Percentiles rank a stretch among this genome's conserved stretches.
These are phyloP conservation scores for Echinometra lucunter DNA, from an alignment of 53 echinoderm and acorn worm species.

Conservation along the genomic window DNA sequence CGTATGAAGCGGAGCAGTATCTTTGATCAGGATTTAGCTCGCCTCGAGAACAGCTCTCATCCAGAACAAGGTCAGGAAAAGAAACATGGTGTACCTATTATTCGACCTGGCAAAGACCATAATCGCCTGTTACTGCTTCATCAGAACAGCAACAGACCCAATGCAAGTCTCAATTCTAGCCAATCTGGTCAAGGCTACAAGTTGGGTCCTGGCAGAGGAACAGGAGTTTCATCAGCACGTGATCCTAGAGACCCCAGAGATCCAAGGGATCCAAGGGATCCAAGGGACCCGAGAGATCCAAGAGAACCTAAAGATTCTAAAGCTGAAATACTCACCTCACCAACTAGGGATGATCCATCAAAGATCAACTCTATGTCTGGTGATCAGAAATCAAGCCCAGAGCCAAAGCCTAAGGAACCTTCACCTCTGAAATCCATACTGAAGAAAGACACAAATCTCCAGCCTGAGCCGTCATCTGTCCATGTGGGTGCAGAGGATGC, in stretches of 20 bases:
- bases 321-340: conserved; percentile 54
- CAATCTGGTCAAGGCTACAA: conserved; percentile 15
- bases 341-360: conserved; percentile 67
- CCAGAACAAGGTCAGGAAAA: conserved; percentile 61
- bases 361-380: conserved; percentile 63
- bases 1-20: conserved; percentile 82
- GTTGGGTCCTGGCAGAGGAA: conserved; percentile 21
- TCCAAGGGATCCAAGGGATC: conserved; percentile 43
- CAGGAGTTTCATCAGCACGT: background rate
- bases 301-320: conserved; percentile 51
- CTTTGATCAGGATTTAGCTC: conserved; percentile 92
- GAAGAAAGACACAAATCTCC: conserved; percentile 78
- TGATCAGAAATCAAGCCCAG: conserved; percentile 69
- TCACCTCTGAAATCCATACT: conserved; percentile 85
- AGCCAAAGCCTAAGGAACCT: conserved; percentile 71
- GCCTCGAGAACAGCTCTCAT: conserved; percentile 74
- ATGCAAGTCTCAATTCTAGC: conserved; percentile 6
- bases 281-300: conserved; percentile 55
- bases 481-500: conserved; percentile 69
- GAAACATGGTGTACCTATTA: conserved; percentile 58
- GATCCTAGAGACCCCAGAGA: conserved; percentile 53
- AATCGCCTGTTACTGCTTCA: conserved; percentile 34
- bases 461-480: conserved; percentile 70
- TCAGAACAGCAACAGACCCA: conserved; percentile 57
- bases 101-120: conserved; percentile 63